phyloP scores from a whole-genome alignment of 30 jellyfish, hydroid and myxozoan genomes.

The Phacellophora camtschatica region DNA sequence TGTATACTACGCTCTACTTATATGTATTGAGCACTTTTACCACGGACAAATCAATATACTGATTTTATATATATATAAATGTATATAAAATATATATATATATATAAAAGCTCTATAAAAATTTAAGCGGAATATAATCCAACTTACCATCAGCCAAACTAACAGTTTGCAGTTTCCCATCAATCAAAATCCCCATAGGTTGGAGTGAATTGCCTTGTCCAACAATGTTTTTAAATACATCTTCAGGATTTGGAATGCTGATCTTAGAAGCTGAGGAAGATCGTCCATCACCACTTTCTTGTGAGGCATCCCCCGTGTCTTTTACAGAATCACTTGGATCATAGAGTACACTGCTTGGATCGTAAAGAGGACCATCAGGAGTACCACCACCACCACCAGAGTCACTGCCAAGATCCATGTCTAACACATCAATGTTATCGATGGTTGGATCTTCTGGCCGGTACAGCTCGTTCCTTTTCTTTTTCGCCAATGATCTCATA shows the following conservation, averaged over 20 bases:
- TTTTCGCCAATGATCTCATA: slow-evolving; percentile 4
- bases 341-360: slow-evolving; percentile 58
- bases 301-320: slow-evolving; percentile 8
- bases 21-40: no score
- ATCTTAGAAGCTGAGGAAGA: neutral
- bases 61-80: no score
- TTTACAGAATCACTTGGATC: slow-evolving; percentile 47
- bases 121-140: neutral
- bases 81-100: no score
- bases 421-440: slow-evolving; percentile 54
- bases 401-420: slow-evolving; percentile 80
- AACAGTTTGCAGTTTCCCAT: slow-evolving; percentile 26
- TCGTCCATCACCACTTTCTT: slow-evolving; percentile 20
- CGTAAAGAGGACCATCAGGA: slow-evolving; percentile 70
- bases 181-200: slow-evolving; percentile 45
- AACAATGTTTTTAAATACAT: slow-evolving; percentile 34
- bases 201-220: slow-evolving; percentile 27
- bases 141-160: slow-evolving; percentile 37
- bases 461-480: neutral
- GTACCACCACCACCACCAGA: slow-evolving; percentile 55
- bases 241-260: slow-evolving; percentile 54
- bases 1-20: no score
- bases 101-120: neutral
- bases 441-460: slow-evolving; percentile 24
- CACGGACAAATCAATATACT: no score